Percentiles rank a stretch among this genome's conserved stretches.
phyloP scores from a whole-genome alignment of 2,797 vertebrate species.

The Jordanella pulchra region DNA sequence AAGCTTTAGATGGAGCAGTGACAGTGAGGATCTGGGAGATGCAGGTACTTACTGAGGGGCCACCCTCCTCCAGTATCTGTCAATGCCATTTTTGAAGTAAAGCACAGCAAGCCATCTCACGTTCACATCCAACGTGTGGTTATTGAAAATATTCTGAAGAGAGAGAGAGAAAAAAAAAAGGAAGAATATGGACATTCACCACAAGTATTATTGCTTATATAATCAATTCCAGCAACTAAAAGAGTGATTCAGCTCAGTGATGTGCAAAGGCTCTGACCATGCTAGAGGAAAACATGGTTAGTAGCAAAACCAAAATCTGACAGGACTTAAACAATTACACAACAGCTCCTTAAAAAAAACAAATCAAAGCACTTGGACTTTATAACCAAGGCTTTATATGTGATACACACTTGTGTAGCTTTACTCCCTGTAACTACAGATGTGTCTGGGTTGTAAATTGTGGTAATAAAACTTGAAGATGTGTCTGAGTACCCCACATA shows the following conservation, averaged over 20 bases:
- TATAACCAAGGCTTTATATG: neutral
- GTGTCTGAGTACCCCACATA: conserved; percentile 8
- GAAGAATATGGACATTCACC: conserved; percentile 4
- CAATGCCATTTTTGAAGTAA: conserved; percentile 99
- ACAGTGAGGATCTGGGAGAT: conserved; percentile 15
- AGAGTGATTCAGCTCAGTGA: conserved; percentile 8
- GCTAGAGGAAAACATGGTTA: neutral
- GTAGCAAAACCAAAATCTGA: conserved; percentile 1
- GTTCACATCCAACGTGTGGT: conserved; percentile 93
- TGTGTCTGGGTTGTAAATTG: conserved; percentile 20
- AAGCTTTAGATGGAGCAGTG: conserved; percentile 9
- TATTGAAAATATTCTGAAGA: conserved; percentile 93
- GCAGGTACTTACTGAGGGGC: conserved; percentile 91
- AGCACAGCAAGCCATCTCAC: conserved; percentile 97
- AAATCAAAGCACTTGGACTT: conserved; percentile 3
- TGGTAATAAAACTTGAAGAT: conserved; percentile 23
- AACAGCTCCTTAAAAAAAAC: conserved; percentile 17
- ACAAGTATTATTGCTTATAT: conserved; percentile 9
- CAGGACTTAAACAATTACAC: neutral
- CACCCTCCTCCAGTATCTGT: conserved; percentile 96
- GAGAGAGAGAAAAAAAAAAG: conserved; percentile 3
- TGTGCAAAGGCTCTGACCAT: neutral
- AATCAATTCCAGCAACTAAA: conserved; percentile 10
- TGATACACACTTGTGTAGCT: conserved; percentile 9
- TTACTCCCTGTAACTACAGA: conserved; percentile 12